Base-by-base conservation (phyloP, 2,888 invertebrate genomes). In the Epistrophe grossulariae region DNA sequence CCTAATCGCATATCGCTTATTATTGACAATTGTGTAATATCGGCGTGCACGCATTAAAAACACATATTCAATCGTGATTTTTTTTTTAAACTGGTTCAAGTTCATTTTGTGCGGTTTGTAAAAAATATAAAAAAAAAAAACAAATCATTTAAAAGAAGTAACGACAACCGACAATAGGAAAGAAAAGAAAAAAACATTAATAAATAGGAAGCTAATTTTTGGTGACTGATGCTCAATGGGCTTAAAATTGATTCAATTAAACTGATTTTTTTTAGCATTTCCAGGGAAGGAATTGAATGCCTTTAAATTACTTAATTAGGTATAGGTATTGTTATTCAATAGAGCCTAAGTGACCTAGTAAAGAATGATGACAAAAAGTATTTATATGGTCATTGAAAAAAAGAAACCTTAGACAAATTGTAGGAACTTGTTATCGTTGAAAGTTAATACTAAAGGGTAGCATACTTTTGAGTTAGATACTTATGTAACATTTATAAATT, bases 1-100 rank as follows among this genome's bases (percentile, higher is more conserved):
- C 10, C 48, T 48, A 48, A 48, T 48, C 11, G 10, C 48, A 45
- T 45, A 45, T 52, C 24, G 55, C 45, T 72, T 79, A 74, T 76
- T 76, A 81, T 74, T 70, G 70, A 73, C 81, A n/a, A 73, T 85
- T 85, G 81, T 73, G 78, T 81, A 81, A 85, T 43, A 57, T 40
- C 38, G 55, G 55, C 24, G 50, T 73, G 60, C 50, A 48, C 73
- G 59, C 28, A 70, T 48, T 24, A 38, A 68, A 59, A 55, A 76
- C 55, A 59, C 52, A 45, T 45, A 70, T 79, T 45, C 24, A 71
- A 38, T 15, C 43, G 59, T 24, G 17, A 57, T 74, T 70, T 70
- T 45, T n/a, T 2, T 24, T 24, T 24, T 24, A 24, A 74, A 50
- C 80, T 60, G 80, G 80, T 84, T 84, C 80, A 80, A 80, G 80